Evolutionary conservation across 2,888 invertebrate species (phyloP).

Genomic region (Sialis lutaria): DNA sequence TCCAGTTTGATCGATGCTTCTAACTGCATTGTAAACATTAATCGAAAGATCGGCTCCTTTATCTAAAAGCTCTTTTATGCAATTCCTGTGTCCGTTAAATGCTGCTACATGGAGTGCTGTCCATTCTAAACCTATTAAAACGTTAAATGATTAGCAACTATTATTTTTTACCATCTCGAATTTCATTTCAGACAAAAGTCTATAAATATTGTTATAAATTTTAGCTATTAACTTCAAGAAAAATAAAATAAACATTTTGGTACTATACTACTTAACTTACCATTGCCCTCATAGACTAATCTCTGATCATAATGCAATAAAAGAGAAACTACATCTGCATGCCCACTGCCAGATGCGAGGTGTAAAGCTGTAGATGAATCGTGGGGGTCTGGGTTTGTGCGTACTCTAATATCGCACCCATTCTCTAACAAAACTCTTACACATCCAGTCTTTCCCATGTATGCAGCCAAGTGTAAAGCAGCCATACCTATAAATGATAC

Average conservation of each 20-base stretch:
- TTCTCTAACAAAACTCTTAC: conserved; percentile 27
- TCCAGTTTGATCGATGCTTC: conserved; percentile 27
- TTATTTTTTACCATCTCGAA: not conserved
- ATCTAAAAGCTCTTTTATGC: conserved; percentile 27
- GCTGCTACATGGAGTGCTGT: conserved; percentile 31
- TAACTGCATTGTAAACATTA: conserved; percentile 20
- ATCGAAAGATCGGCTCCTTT: conserved; percentile 24
- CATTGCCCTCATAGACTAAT: conserved; percentile 11
- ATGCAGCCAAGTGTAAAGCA: conserved; percentile 36
- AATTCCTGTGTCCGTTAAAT: conserved; percentile 38
- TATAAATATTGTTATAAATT: too few relatives aligned
- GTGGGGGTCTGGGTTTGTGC: conserved; percentile 27
- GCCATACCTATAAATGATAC: conserved; percentile 28
- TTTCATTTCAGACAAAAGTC: too few relatives aligned
- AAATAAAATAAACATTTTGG: not conserved
- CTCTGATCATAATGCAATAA: conserved; percentile 26
- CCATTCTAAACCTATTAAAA: conserved; percentile 15
- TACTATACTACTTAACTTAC: not conserved
- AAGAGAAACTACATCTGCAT: conserved; percentile 23
- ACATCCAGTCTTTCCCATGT: conserved; percentile 29
- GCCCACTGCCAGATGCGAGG: conserved; percentile 28
- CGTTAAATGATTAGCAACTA: too few relatives aligned
- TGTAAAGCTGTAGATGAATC: conserved; percentile 30
- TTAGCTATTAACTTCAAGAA: not conserved
- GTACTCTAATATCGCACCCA: conserved; percentile 27